These are phyloP conservation scores for Leptopilina myrica DNA, from an alignment of 2,888 invertebrate species.

Conservation along the genomic window DNA sequence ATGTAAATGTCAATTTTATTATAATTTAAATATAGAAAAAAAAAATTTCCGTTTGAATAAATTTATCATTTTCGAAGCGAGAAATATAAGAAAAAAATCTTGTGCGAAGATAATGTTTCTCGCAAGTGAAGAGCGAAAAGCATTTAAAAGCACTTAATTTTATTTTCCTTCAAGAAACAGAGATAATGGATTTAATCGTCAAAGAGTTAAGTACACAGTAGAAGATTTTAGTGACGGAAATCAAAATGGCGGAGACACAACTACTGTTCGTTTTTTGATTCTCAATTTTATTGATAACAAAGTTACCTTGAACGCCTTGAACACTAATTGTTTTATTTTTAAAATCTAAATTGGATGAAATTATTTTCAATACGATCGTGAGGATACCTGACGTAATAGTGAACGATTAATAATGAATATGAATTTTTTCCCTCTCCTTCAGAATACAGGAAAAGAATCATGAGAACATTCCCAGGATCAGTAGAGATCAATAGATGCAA, in stretches of 20 bases:
- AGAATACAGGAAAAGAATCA: constrained; percentile 15
- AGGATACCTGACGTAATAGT: constrained; percentile 31
- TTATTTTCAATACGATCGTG: neutral
- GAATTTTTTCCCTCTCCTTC: neutral
- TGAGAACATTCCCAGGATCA: constrained; percentile 37
- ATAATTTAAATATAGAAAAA: no score
- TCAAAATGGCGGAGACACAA: neutral
- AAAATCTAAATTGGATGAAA: no score
- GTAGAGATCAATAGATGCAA: constrained; percentile 15
- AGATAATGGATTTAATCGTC: neutral
- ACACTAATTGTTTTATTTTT: no score
- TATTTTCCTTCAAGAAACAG: neutral
- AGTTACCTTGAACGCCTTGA: no score
- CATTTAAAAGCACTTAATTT: neutral
- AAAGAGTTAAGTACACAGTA: neutral
- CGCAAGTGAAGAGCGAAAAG: no score
- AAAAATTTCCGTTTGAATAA: no score
- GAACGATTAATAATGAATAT: constrained; percentile 23
- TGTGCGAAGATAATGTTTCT: no score
- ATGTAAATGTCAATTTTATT: no score
- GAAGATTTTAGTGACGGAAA: neutral
- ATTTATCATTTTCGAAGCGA: no score
- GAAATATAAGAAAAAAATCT: no score
- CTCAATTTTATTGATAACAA: no score
- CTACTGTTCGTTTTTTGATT: neutral